Base-by-base conservation (phyloP, 2,888 invertebrate genomes). In the Torymus aiolomorphi region DNA sequence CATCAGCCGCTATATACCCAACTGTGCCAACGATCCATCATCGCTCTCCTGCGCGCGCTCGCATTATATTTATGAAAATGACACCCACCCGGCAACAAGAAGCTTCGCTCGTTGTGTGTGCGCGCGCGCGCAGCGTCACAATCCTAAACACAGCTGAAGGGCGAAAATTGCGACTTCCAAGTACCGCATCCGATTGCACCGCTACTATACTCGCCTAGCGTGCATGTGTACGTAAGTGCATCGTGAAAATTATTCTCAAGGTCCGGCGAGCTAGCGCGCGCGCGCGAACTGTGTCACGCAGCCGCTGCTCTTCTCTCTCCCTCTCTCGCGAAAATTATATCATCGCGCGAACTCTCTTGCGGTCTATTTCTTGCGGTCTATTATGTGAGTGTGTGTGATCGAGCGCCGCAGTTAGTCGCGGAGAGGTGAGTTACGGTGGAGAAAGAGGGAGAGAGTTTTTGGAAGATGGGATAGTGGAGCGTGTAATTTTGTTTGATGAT, bases 141-240 rank as follows among this genome's bases (percentile, higher is more conserved):
- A 42, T 42, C 42, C 42, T 42, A 42, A 42, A n/a, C 59, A 31
- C 42, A 42, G 52, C 51, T 63, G 80, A 80, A 80, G 80, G 76
- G 78, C 80, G 67, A 79, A 77, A 76, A 75, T 80, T 81, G 69
- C 83, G 69, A 72, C 76, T 75, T 76, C 78, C 78, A 82, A 78
- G 77, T 83, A 77, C 80, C 78, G 80, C 82, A 80, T 78, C 78
- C 83, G 82, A 80, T 76, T 77, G 67, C 69, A 51, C 31, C 42
- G 67, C 57, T 42, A 42, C 18, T 57, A 72, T 61, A 62, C 13
- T 20, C 20, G 18, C 51, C 31, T 18, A 52, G n/a, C 62, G 42
- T 76, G 2, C 20, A 20, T 42, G 42, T 42, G 42, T 42, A 42
- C 67, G 80, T 79, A 69, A 62, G 59, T 76, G 62, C 67, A 18